Conservation (phyloP, 2,113 vertebrate genomes). For the Cinclus mexicanus region DNA sequence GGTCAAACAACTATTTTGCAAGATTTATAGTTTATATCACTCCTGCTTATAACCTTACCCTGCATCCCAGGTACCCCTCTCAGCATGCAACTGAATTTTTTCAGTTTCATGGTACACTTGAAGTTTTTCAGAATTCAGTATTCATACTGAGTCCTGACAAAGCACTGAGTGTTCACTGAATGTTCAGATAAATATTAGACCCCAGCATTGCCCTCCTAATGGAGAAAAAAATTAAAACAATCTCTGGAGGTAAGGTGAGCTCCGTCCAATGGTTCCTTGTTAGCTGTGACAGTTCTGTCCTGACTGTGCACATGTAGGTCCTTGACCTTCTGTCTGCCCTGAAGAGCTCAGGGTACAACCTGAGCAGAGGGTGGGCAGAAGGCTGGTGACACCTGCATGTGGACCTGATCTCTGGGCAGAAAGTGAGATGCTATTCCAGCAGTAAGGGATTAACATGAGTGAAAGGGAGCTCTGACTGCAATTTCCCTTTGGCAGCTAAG, state of each 20-base stretch:
- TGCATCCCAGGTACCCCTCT: conserved; percentile 20
- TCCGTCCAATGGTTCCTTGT: neutral
- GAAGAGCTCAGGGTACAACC: neutral
- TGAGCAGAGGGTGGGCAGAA: rapidly evolving
- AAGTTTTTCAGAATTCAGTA: conserved; percentile 61
- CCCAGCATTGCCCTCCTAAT: neutral
- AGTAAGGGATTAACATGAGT: neutral
- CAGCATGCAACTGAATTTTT: conserved; percentile 66
- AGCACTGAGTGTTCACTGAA: conserved; percentile 46
- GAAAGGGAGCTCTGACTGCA: neutral
- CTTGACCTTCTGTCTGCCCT: neutral
- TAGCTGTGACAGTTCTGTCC: neutral
- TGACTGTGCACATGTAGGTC: neutral
- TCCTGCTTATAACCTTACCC: conserved; percentile 41
- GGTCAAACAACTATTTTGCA: conserved; percentile 45
- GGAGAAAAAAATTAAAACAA: conserved; percentile 23
- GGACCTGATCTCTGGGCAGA: neutral
- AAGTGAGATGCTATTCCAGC: neutral
- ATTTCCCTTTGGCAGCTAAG: conserved; percentile 42
- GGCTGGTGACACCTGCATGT: neutral
- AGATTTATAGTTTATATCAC: conserved; percentile 63
- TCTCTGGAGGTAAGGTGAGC: conserved; percentile 4
- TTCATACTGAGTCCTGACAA: conserved; percentile 54
- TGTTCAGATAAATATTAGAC: conserved; percentile 50
- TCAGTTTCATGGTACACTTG: conserved; percentile 53